phyloP scores from a whole-genome alignment of 2,113 vertebrate species.

The Penelope pileata region DNA sequence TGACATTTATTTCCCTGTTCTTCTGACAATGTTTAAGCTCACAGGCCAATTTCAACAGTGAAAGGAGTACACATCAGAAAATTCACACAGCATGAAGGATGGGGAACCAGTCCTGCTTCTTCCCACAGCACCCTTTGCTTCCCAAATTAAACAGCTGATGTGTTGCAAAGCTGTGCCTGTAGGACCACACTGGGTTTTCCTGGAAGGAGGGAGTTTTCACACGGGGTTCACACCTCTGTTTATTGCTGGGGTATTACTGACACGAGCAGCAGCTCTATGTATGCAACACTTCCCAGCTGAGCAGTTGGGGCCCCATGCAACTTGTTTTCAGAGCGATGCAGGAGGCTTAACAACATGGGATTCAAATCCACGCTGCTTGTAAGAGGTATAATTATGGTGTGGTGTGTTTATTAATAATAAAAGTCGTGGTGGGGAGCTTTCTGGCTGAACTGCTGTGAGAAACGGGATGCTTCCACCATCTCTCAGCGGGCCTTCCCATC shows the following conservation, averaged over 20 bases:
- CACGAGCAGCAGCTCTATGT: not conserved
- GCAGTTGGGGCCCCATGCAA: not conserved
- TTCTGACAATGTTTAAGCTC: not conserved
- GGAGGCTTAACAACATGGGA: not conserved
- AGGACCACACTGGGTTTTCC: not conserved
- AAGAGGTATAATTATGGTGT: slow-evolving; percentile 30
- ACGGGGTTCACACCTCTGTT: not conserved
- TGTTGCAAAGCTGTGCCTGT: not conserved
- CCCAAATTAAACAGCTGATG: not conserved
- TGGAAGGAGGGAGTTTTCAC: not conserved
- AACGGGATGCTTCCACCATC: slow-evolving; percentile 41
- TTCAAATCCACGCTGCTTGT: not conserved
- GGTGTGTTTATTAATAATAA: slow-evolving; percentile 64
- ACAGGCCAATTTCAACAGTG: not conserved
- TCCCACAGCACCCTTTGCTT: not conserved
- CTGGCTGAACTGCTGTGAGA: slow-evolving; percentile 61
- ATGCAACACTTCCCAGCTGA: not conserved
- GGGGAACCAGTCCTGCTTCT: not conserved
- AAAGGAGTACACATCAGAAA: not conserved
- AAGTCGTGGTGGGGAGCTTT: slow-evolving; percentile 29
- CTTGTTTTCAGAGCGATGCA: not conserved
- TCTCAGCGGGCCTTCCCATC: slow-evolving; percentile 57
- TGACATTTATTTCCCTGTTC: not conserved
- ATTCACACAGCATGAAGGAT: not conserved
- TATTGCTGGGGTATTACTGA: not conserved